These are phyloP conservation scores for Gymnopithys bicolor DNA, from an alignment of 2,797 vertebrate genomes.

Conservation along the genomic window DNA sequence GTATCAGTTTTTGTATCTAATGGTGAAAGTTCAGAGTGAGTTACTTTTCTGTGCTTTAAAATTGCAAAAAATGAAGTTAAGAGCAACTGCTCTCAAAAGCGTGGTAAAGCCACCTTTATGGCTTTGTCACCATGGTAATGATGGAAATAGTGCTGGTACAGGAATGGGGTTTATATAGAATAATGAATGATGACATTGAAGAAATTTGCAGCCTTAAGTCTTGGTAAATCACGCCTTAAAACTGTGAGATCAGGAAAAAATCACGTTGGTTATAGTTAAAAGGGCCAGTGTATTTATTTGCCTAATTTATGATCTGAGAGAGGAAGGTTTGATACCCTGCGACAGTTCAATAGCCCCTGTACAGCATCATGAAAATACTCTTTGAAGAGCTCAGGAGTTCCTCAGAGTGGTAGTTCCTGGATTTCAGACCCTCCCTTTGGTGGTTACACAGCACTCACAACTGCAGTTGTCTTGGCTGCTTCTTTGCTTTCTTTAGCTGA, in stretches of 20 bases:
- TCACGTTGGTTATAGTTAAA: background rate
- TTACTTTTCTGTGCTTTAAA: background rate
- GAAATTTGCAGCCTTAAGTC: conserved; percentile 17
- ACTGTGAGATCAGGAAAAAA: conserved; percentile 1
- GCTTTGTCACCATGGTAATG: conserved; percentile 57
- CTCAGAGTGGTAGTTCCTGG: background rate
- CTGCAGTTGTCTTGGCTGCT: background rate
- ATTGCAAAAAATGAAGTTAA: background rate
- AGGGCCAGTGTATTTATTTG: background rate
- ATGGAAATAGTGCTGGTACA: conserved; percentile 64
- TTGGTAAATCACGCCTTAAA: background rate
- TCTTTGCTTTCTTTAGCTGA: background rate
- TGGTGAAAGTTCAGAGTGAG: background rate
- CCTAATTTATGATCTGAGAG: background rate
- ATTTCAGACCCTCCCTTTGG: background rate
- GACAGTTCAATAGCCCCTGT: background rate
- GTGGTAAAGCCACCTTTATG: conserved; percentile 51
- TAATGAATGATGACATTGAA: conserved; percentile 31
- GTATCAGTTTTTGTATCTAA: background rate
- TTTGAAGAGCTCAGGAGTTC: background rate
- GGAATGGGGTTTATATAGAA: conserved; percentile 30
- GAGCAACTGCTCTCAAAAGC: background rate
- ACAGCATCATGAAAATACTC: background rate
- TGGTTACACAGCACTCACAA: background rate
- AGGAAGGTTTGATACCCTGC: background rate